Percentiles rank a stretch among this genome's conserved stretches.
Evolutionary conservation across 2,113 vertebrate species (phyloP).

Genomic region (Myocastor coypus): DNA sequence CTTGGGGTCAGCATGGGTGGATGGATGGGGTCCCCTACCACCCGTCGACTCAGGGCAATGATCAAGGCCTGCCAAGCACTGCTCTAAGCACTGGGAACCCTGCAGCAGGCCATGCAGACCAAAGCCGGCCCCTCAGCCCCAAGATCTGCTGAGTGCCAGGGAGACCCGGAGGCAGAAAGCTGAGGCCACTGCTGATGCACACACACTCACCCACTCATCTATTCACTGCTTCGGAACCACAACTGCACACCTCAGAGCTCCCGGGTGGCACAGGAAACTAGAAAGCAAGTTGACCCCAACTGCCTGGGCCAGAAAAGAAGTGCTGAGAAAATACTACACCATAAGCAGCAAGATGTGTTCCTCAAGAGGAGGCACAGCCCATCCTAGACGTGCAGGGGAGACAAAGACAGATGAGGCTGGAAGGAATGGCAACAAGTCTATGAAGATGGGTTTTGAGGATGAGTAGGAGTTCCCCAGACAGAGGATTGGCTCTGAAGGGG

Average conservation of each 20-base stretch:
- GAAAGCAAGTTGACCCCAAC: background rate
- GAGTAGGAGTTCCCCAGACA: background rate
- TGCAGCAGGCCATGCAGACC: background rate
- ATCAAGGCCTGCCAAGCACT: background rate
- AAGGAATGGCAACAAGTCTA: background rate
- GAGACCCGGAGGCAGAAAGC: background rate
- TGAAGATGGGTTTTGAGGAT: background rate
- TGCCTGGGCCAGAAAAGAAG: background rate
- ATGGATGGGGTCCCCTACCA: fast-evolving
- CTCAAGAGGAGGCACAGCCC: no score
- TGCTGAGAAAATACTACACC: background rate
- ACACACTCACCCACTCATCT: background rate
- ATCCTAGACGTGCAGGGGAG: no score
- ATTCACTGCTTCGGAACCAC: no score
- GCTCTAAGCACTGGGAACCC: background rate
- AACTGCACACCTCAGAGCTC: no score
- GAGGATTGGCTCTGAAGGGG: background rate
- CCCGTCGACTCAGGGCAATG: background rate
- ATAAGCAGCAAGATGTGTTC: background rate
- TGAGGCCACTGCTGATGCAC: background rate
- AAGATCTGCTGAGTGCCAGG: no score
- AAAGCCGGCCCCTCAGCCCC: background rate
- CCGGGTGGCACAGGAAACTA: background rate
- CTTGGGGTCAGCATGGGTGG: background rate
- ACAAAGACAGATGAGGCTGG: background rate